phyloP scores from a whole-genome alignment of 2,888 invertebrate genomes.

The Pterostichus madidus region DNA sequence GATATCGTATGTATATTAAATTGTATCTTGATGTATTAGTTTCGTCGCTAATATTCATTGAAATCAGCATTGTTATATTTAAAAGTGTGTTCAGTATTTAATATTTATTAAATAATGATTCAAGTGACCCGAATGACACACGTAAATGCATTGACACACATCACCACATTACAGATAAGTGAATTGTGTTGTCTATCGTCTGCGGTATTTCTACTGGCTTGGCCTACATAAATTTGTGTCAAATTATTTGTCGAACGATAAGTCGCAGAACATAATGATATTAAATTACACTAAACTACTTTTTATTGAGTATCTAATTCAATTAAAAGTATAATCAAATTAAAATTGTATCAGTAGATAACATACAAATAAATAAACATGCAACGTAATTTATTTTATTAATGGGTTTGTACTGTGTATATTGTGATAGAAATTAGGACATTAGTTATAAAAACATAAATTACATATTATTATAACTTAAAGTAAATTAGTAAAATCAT shows the following conservation, averaged over 20 bases:
- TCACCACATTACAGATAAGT: conserved; percentile 10
- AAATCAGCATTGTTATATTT: conserved; percentile 37
- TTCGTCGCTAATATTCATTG: conserved; percentile 8
- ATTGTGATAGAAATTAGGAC: too few relatives aligned
- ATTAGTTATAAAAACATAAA: too few relatives aligned
- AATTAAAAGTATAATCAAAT: conserved; percentile 19
- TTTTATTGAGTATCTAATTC: conserved; percentile 23
- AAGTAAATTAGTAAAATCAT: too few relatives aligned
- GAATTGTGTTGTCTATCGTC: conserved; percentile 6
- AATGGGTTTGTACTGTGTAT: too few relatives aligned
- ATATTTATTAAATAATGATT: conserved; percentile 38
- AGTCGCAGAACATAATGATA: conserved; percentile 12
- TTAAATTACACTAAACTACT: conserved; percentile 3
- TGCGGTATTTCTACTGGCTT: background rate
- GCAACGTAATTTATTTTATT: too few relatives aligned
- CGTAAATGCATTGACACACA: conserved; percentile 48
- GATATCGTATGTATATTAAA: background rate
- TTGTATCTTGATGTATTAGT: conserved; percentile 4
- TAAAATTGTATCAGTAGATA: background rate
- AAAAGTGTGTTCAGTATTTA: conserved; percentile 23
- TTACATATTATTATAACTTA: too few relatives aligned
- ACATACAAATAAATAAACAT: too few relatives aligned
- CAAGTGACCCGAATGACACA: conserved; percentile 28
- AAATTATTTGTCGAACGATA: background rate
- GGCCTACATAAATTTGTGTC: conserved; percentile 34